phyloP scores from a whole-genome alignment of 2,113 vertebrate species.

The Pseudorectes ferrugineus region DNA sequence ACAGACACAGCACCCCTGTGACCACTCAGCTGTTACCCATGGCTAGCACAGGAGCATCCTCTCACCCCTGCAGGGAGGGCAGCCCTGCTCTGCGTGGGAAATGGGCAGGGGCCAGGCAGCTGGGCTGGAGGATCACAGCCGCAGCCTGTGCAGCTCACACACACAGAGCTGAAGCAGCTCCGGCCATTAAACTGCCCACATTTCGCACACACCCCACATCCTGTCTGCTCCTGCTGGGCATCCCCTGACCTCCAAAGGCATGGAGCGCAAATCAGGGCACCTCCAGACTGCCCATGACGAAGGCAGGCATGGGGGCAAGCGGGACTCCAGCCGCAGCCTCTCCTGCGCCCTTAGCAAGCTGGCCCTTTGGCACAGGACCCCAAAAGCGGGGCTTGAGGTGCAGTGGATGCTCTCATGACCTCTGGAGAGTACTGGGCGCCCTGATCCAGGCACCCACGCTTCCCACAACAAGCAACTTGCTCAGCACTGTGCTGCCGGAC shows the following conservation, averaged over 20 bases:
- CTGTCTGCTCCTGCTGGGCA: neutral
- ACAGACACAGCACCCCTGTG: neutral
- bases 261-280: neutral
- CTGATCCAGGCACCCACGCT: accelerated
- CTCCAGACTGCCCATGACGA: neutral
- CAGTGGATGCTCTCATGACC: accelerated
- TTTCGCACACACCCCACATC: neutral
- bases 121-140: neutral
- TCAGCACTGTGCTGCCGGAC: accelerated
- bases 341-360: neutral
- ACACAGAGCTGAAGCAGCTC: neutral
- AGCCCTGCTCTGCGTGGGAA: neutral
- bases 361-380: neutral
- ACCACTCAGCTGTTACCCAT: neutral
- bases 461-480: neutral
- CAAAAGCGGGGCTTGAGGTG: neutral
- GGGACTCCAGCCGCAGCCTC: accelerated
- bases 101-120: neutral
- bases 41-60: neutral
- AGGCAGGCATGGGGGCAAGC: neutral
- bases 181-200: neutral
- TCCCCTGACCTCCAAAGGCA: neutral
- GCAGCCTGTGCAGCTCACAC: neutral
- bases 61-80: neutral
- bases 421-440: neutral